Conservation (phyloP, 2,113 vertebrate genomes). For the Otocyon megalotis region DNA sequence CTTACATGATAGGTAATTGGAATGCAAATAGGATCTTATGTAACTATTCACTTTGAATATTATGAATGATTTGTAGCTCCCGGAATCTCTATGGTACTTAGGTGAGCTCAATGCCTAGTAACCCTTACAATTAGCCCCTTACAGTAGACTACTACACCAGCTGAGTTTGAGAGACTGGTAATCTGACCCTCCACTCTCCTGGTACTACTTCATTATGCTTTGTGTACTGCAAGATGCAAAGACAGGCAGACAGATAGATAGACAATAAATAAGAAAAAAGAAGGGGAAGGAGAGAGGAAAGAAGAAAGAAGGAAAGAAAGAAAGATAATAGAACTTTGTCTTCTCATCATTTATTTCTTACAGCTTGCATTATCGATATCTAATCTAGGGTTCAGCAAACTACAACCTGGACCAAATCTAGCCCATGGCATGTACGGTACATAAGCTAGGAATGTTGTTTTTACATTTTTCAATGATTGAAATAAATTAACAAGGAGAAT, state of each 20-base stretch:
- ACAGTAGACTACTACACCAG: constrained; percentile 60
- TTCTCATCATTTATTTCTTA: neutral
- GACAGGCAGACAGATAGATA: neutral
- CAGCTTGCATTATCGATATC: neutral
- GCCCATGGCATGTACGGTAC: neutral
- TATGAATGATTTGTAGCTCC: constrained; percentile 27
- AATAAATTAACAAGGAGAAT: neutral
- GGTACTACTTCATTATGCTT: constrained; percentile 76
- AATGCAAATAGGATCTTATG: constrained; percentile 66
- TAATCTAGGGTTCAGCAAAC: neutral
- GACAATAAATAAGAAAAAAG: neutral
- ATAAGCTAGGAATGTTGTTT: neutral
- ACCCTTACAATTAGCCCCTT: constrained; percentile 66
- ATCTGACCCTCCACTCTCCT: constrained; percentile 71
- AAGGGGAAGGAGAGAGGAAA: neutral
- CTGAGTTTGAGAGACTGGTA: constrained; percentile 77
- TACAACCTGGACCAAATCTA: neutral
- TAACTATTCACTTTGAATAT: constrained; percentile 74
- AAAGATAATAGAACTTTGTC: neutral
- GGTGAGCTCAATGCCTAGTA: constrained; percentile 66
- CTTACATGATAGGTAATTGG: constrained; percentile 57
- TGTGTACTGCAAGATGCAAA: constrained; percentile 73
- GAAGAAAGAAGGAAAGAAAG: neutral
- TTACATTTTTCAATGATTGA: neutral
- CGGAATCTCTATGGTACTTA: neutral